A percentile compares a stretch with the other conserved stretches of the same genome.
Evolutionary conservation across 2,888 invertebrate genomes (phyloP).

Genomic region (Nemoura dubitans): DNA sequence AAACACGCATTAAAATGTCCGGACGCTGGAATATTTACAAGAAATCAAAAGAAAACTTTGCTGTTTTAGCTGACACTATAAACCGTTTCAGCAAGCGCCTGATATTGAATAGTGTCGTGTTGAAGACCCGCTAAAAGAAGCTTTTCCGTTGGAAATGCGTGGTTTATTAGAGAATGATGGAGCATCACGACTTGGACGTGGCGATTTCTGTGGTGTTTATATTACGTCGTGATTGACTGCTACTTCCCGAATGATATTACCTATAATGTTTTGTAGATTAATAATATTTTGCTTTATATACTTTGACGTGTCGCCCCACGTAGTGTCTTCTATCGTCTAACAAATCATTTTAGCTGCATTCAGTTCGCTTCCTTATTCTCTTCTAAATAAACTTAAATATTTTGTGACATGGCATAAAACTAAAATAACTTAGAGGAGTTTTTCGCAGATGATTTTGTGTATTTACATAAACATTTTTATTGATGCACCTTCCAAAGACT

Average conservation of each 20-base stretch:
- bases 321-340: neutral
- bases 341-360: neutral
- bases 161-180: neutral
- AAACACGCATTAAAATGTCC: neutral
- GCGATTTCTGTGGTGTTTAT: neutral
- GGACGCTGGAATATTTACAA: neutral
- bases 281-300: neutral
- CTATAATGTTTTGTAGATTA: neutral
- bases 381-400: too few relatives aligned
- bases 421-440: neutral
- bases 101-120: neutral
- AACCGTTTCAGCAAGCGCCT: neutral
- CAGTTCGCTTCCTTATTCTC: neutral
- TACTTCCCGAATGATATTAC: too few relatives aligned
- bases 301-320: neutral
- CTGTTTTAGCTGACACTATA: conserved; percentile 7
- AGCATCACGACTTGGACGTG: neutral
- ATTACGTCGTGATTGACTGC: neutral
- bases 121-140: neutral
- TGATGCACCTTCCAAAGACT: conserved; percentile 42
- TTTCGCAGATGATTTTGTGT: neutral
- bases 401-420: neutral
- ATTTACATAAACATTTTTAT: conserved; percentile 38
- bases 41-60: neutral
- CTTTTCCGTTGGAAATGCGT: neutral